These are phyloP conservation scores for Phalacrocorax brasilianus DNA, from an alignment of 2,113 vertebrate genomes.

Conservation along the genomic window DNA sequence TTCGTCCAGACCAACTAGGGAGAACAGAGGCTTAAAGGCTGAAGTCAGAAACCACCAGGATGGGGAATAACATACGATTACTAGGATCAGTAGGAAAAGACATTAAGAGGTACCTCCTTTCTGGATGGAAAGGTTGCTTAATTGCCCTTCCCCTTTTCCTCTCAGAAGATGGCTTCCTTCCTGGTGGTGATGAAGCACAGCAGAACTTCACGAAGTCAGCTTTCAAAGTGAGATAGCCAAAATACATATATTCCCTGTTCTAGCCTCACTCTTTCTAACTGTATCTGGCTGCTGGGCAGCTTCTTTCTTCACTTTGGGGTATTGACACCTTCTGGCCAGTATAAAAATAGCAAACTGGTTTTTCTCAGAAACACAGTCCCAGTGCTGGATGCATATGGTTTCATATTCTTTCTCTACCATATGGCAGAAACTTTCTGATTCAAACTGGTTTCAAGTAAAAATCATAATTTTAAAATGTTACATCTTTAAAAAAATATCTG, in stretches of 20 bases:
- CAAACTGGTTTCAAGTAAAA: neutral
- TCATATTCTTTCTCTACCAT: constrained; percentile 16
- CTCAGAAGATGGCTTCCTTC: neutral
- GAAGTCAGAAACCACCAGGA: neutral
- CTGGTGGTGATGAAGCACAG: neutral
- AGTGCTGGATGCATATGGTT: neutral
- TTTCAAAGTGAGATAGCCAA: neutral
- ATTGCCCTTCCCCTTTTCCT: neutral
- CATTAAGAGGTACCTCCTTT: neutral
- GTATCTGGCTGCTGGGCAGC: neutral
- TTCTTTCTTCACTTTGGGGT: constrained; percentile 8
- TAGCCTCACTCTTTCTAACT: neutral
- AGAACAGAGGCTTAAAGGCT: neutral
- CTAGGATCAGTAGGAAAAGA: neutral
- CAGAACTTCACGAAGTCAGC: neutral
- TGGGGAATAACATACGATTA: neutral
- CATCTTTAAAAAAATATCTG: neutral
- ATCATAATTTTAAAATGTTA: neutral
- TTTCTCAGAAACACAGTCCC: constrained; percentile 6
- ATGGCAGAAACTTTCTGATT: constrained; percentile 22
- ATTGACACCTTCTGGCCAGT: constrained; percentile 42
- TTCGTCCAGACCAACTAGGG: neutral
- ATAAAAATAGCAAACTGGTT: constrained; percentile 13
- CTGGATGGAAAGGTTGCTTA: neutral
- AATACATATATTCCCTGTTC: neutral